Evolutionary conservation across 2,113 vertebrate species (phyloP).

Genomic region (Aix galericulata): DNA sequence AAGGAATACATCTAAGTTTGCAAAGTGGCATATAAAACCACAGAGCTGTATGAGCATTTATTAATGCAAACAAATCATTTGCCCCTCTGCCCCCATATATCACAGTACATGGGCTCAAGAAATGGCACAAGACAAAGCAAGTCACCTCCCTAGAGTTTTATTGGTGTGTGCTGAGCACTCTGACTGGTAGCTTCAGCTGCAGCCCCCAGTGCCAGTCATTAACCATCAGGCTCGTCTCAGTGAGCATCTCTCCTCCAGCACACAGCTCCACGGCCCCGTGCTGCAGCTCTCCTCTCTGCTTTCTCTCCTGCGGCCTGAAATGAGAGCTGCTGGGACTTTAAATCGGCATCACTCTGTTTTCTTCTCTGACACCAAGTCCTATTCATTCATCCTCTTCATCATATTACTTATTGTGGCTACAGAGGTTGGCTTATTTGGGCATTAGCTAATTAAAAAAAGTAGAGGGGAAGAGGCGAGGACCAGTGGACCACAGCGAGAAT

Average conservation of each 20-base stretch:
- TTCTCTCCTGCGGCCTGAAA: neutral
- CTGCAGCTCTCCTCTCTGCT: neutral
- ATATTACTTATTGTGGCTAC: accelerated
- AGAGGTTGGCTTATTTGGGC: neutral
- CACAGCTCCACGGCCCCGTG: accelerated
- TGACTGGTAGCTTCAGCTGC: neutral
- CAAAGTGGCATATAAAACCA: neutral
- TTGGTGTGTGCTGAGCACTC: accelerated
- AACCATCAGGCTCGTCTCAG: neutral
- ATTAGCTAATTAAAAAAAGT: neutral
- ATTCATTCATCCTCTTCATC: neutral
- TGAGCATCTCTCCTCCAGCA: neutral
- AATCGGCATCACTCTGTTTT: neutral
- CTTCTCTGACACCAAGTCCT: neutral
- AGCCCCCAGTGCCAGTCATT: neutral
- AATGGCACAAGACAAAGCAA: neutral
- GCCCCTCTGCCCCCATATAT: neutral
- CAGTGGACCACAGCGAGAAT: accelerated
- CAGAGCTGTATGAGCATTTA: neutral
- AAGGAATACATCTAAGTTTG: neutral
- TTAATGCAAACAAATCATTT: neutral
- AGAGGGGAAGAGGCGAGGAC: neutral
- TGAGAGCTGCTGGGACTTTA: neutral
- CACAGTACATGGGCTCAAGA: neutral
- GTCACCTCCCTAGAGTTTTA: neutral